Evolutionary conservation across 2,888 invertebrate genomes (phyloP), one percentile per base, ranked within the genome.

Genomic region (Harmothoe impar): DNA sequence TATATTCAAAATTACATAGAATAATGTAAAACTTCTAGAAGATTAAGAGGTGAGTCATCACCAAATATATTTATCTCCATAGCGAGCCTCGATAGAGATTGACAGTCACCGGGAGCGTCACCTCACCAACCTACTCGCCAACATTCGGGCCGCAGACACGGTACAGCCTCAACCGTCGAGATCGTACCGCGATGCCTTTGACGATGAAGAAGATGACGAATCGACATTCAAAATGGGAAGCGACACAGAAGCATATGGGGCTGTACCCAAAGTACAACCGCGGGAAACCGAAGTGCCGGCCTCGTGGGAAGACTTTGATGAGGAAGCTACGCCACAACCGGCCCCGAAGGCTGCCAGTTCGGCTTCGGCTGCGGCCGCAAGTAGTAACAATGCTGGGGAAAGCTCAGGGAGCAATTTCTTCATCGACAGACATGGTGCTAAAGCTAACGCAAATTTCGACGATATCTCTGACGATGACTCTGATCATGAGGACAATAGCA

Each of bases 61-160:
- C n/a, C n/a, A n/a, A n/a, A n/a, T n/a, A n/a, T n/a, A n/a, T n/a
- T n/a, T n/a, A n/a, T n/a, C n/a, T n/a, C n/a, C n/a, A n/a, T n/a
- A 86, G 86, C 93, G 94, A 43, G 92, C 93, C 33, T 92, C 92
- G 33, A 93, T 95, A 0, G 89, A 93, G 43, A 92, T 95, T 92
- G 93, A 93, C 72, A 90, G 91, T 1, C 81, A 89, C 12, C 92
- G 93, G 78, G 93, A 94, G 88, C 89, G 91, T 23, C 91, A 94
- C 92, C 93, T 95, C 29, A 91, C 93, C 7, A 90, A 92, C n/a
- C 92, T 95, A 20, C 92, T 95, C 17, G 89, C 92, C 89, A 92
- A 93, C 89, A 93, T 95, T 29, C 91, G 93, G 29, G 90, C 92
- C 0, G 90, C 90, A 1, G 94, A 94, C 52, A 17, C 23, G 12